These are phyloP conservation scores for Sanderia malayensis DNA, from an alignment of 30 jellyfish, hydroid and myxozoan genomes.

Conservation along the genomic window DNA sequence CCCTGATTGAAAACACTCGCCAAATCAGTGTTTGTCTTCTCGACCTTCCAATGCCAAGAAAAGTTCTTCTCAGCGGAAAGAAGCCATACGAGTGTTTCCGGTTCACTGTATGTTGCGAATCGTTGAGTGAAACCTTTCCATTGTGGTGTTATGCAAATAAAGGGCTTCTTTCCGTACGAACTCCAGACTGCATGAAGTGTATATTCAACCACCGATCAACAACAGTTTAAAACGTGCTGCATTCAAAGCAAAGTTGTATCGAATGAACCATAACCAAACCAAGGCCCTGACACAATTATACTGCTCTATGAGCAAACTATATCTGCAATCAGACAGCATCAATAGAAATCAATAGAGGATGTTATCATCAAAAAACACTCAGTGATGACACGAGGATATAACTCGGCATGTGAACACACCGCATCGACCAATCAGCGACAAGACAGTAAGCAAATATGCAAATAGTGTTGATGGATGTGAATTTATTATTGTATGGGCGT, in stretches of 20 bases:
- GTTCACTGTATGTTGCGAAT: too few species aligned
- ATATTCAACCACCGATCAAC: too few species aligned
- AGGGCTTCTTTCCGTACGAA: too few species aligned
- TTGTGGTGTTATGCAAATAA: too few species aligned
- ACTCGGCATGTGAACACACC: conserved; percentile 22
- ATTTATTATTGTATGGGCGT: conserved; percentile 23
- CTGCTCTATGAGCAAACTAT: too few species aligned
- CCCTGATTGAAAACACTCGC: too few species aligned
- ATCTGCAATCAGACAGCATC: neutral
- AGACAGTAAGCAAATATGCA: neutral
- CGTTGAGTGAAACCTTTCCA: conserved; percentile 3
- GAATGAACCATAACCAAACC: too few species aligned
- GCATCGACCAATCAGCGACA: conserved; percentile 4
- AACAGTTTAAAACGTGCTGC: too few species aligned
- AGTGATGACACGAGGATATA: conserved; percentile 10
- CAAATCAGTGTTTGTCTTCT: too few species aligned
- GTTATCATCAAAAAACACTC: conserved; percentile 2
- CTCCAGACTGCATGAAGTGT: too few species aligned
- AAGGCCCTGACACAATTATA: too few species aligned
- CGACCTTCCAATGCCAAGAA: neutral
- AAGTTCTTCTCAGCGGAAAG: neutral
- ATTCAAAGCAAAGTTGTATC: too few species aligned
- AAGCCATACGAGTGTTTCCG: conserved; percentile 6
- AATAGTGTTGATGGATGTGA: conserved; percentile 12
- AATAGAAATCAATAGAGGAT: neutral